Conservation (phyloP, 2,113 vertebrate species). For the Pedetes capensis region DNA sequence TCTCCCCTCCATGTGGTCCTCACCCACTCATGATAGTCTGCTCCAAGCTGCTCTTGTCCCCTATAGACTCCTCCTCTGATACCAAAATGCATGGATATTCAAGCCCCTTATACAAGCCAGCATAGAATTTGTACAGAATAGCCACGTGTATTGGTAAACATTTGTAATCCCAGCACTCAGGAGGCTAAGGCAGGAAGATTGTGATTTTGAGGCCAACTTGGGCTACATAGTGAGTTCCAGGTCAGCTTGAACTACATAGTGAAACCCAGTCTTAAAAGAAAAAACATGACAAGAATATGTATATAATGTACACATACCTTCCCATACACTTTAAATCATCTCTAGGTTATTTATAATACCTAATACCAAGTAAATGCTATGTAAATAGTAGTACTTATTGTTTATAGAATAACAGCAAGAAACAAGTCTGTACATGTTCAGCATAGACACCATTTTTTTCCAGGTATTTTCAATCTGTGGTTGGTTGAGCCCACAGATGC, state of each 20-base stretch:
- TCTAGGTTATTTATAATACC: background rate
- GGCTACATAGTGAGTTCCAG: too few relatives aligned
- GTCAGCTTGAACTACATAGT: too few relatives aligned
- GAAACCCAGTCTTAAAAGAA: too few relatives aligned
- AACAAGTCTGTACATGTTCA: background rate
- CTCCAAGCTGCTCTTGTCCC: background rate
- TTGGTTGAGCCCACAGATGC: background rate
- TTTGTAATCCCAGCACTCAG: too few relatives aligned
- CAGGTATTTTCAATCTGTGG: background rate
- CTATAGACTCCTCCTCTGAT: background rate
- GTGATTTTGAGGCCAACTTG: too few relatives aligned
- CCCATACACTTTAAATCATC: background rate
- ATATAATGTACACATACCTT: background rate
- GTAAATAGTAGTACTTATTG: background rate
- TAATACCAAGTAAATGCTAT: too few relatives aligned
- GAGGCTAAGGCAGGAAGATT: too few relatives aligned
- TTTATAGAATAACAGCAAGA: background rate
- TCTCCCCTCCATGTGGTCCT: background rate
- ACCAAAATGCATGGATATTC: background rate
- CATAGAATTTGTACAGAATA: background rate
- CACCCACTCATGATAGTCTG: background rate
- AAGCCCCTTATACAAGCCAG: background rate
- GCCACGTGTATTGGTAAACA: too few relatives aligned
- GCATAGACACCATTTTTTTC: background rate
- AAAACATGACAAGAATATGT: too few relatives aligned